phyloP scores from a whole-genome alignment of 1,140 invertebrate genomes.

The Caerostris darwini region DNA sequence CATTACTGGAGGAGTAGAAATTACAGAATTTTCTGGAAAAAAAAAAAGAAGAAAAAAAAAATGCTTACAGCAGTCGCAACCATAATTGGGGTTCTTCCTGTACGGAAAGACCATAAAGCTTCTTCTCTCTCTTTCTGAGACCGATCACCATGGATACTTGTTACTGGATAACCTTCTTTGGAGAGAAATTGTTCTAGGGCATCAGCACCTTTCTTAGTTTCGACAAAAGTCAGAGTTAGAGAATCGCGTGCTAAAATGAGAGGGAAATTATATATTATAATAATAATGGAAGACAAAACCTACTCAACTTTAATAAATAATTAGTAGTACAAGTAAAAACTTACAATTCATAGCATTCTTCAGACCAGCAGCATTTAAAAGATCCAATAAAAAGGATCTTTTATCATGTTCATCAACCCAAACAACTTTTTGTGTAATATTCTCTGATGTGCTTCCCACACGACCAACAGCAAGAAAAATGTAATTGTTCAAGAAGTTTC shows the following conservation, averaged over 20 bases:
- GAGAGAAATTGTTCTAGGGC: slow-evolving; percentile 95
- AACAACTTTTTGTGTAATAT: slow-evolving; percentile 99
- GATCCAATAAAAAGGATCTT: slow-evolving; percentile 95
- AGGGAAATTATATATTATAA: neutral
- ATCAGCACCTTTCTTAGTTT: slow-evolving; percentile 99
- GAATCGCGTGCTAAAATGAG: slow-evolving; percentile 81
- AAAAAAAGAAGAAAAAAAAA: neutral
- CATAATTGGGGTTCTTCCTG: slow-evolving; percentile 95
- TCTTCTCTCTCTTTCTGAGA: slow-evolving; percentile 97
- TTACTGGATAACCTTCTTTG: slow-evolving; percentile 95
- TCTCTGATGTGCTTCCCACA: slow-evolving; percentile 99
- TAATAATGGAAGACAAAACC: neutral
- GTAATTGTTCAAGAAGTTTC: slow-evolving; percentile 98
- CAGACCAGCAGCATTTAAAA: slow-evolving; percentile 89
- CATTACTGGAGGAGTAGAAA: too few species aligned
- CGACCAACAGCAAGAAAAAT: slow-evolving; percentile 99
- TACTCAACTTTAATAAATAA: too few species aligned
- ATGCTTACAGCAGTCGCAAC: slow-evolving; percentile 95
- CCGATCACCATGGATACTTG: slow-evolving; percentile 99
- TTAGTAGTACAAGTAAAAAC: neutral
- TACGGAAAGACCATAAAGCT: slow-evolving; percentile 94
- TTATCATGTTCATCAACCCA: slow-evolving; percentile 99
- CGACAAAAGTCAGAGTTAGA: slow-evolving; percentile 94
- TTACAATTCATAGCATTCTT: slow-evolving; percentile 76
- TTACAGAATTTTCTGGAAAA: neutral